Conservation (phyloP, 2,113 vertebrate species). For the Aptenodytes patagonicus region DNA sequence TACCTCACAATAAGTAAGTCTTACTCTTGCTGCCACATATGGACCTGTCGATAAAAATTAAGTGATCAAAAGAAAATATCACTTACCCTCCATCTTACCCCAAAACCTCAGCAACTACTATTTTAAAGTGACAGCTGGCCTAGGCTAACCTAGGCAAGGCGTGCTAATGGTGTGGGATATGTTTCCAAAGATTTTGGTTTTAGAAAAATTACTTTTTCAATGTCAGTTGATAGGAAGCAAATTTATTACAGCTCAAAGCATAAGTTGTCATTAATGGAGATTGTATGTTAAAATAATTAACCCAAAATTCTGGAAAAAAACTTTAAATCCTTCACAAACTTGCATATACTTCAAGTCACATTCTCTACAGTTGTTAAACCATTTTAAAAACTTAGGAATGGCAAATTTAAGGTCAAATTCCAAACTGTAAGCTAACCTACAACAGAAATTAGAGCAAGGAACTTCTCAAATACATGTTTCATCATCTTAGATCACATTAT, state of each 20-base stretch:
- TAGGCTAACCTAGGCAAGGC: not conserved
- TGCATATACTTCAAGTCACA: not conserved
- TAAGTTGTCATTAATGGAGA: not conserved
- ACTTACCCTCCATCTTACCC: not conserved
- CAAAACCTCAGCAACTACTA: not conserved
- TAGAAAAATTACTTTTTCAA: not conserved
- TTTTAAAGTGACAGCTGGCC: not conserved
- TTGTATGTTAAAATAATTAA: not conserved
- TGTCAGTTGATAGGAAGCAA: not conserved
- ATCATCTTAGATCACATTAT: not conserved
- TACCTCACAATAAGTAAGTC: not conserved
- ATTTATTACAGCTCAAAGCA: not conserved
- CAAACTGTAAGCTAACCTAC: not conserved
- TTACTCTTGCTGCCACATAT: not conserved
- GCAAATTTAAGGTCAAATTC: not conserved
- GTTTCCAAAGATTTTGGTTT: not conserved
- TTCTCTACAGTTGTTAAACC: not conserved
- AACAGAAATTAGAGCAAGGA: not conserved
- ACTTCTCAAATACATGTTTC: not conserved
- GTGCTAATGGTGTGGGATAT: not conserved
- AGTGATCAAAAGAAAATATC: not conserved
- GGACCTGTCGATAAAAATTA: not conserved
- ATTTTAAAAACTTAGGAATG: accelerated
- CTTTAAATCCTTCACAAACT: not conserved
- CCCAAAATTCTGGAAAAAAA: not conserved